Evolutionary conservation across 1,140 invertebrate genomes (phyloP).

Genomic region (Camponotus pennsylvanicus): DNA sequence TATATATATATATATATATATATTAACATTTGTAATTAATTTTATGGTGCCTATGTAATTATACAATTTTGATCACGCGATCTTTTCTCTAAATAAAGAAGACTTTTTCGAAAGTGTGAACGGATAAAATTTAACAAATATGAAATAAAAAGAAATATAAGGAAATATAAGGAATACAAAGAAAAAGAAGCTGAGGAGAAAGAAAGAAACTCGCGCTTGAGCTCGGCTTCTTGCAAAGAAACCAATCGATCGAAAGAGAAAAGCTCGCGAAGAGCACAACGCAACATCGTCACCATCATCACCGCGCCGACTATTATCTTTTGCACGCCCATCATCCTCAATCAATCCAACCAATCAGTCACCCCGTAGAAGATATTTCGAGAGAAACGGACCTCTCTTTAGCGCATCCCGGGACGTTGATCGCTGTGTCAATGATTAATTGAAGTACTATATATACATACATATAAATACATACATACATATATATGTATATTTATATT

Average conservation of each 20-base stretch:
- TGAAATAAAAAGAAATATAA: too few relatives aligned
- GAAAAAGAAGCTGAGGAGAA: slow-evolving; percentile 27
- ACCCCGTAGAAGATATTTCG: slow-evolving; percentile 69
- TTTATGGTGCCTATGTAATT: slow-evolving; percentile 51
- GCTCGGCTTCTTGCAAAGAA: slow-evolving; percentile 10
- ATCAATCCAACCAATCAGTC: slow-evolving; percentile 35
- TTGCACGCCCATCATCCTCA: slow-evolving; percentile 59
- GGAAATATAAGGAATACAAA: neutral
- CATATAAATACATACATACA: slow-evolving; percentile 32
- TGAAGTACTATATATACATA: slow-evolving; percentile 66
- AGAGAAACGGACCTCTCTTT: slow-evolving; percentile 75
- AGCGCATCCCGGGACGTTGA: slow-evolving; percentile 79
- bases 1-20: neutral
- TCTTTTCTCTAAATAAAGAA: neutral
- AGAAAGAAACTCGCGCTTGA: slow-evolving; percentile 47
- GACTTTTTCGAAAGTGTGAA: neutral
- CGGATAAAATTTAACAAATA: slow-evolving; percentile 3
- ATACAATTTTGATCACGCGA: slow-evolving; percentile 33
- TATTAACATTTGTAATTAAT: slow-evolving; percentile 42
- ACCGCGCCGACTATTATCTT: slow-evolving; percentile 42
- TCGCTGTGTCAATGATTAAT: slow-evolving; percentile 78
- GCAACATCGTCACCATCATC: neutral
- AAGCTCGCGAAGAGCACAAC: slow-evolving; percentile 23
- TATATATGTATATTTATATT: neutral
- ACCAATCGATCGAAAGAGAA: neutral